Conservation (phyloP, 2,797 vertebrate species). For the Fistularia tabacaria region DNA sequence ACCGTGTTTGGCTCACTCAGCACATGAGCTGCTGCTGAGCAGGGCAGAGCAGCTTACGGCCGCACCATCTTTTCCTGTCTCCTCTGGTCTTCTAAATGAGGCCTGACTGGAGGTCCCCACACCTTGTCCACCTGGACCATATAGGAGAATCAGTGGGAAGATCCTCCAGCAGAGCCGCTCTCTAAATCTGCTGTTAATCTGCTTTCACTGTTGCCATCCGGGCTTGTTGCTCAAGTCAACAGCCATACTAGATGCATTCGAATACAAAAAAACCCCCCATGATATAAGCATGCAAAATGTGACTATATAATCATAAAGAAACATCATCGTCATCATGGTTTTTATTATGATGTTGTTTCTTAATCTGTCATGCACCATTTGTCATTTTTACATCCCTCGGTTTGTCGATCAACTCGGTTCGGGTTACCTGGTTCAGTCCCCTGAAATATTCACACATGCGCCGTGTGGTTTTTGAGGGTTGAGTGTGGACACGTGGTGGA, state of each 20-base stretch:
- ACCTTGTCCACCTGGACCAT: slow-evolving; percentile 46
- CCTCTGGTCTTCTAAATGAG: slow-evolving; percentile 50
- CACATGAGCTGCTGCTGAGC: slow-evolving; percentile 75
- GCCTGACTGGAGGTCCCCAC: slow-evolving; percentile 49
- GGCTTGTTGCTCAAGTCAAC: slow-evolving; percentile 30
- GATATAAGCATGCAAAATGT: neutral
- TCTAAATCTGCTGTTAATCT: slow-evolving; percentile 65
- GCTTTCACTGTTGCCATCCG: slow-evolving; percentile 52
- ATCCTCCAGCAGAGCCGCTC: slow-evolving; percentile 46
- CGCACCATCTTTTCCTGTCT: slow-evolving; percentile 54
- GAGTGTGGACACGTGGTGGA: slow-evolving; percentile 41
- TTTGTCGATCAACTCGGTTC: neutral
- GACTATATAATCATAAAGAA: neutral
- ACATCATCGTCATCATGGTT: neutral
- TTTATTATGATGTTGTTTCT: no score
- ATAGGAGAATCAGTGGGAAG: slow-evolving; percentile 45
- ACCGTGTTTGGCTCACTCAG: slow-evolving; percentile 72
- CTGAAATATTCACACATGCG: slow-evolving; percentile 12
- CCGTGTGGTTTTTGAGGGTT: slow-evolving; percentile 54
- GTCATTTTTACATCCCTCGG: neutral
- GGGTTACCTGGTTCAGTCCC: neutral
- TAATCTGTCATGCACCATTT: neutral
- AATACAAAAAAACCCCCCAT: slow-evolving; percentile 1
- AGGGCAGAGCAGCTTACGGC: slow-evolving; percentile 72
- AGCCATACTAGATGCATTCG: slow-evolving; percentile 9